Evolutionary conservation across 2,888 invertebrate species (phyloP).

Genomic region (Troilus luridus): DNA sequence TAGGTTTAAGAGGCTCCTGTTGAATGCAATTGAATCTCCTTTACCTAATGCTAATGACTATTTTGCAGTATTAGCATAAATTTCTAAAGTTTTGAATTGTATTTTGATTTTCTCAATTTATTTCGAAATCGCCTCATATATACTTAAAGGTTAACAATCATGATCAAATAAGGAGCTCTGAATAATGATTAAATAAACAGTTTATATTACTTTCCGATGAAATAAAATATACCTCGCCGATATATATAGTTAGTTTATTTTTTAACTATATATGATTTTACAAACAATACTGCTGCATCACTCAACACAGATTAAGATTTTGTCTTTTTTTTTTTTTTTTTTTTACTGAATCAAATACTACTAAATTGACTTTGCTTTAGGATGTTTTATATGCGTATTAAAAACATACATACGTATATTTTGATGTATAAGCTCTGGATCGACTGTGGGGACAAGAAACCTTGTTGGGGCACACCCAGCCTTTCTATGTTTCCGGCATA

Average conservation of each 20-base stretch:
- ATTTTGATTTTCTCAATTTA: neutral
- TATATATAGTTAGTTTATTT: neutral
- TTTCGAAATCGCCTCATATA: too few relatives aligned
- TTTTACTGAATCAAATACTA: too few relatives aligned
- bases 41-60: constrained; percentile 11
- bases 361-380: too few relatives aligned
- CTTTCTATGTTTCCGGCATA: neutral
- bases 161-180: too few relatives aligned
- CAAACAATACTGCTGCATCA: neutral
- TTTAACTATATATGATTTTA: neutral
- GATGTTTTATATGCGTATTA: too few relatives aligned
- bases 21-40: constrained; percentile 45
- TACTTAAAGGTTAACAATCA: too few relatives aligned
- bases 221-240: too few relatives aligned
- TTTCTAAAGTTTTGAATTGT: neutral
- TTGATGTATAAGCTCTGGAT: neutral
- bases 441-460: neutral
- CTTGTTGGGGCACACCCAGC: neutral
- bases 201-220: too few relatives aligned
- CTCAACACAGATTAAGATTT: too few relatives aligned
- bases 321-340: too few relatives aligned
- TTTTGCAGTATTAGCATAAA: neutral
- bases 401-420: neutral
- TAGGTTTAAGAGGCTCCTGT: constrained; percentile 18
- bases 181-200: too few relatives aligned